Evolutionary conservation across 2,888 invertebrate genomes (phyloP), one percentile per base, ranked within the genome.

Genomic region (Eilema griseolum): DNA sequence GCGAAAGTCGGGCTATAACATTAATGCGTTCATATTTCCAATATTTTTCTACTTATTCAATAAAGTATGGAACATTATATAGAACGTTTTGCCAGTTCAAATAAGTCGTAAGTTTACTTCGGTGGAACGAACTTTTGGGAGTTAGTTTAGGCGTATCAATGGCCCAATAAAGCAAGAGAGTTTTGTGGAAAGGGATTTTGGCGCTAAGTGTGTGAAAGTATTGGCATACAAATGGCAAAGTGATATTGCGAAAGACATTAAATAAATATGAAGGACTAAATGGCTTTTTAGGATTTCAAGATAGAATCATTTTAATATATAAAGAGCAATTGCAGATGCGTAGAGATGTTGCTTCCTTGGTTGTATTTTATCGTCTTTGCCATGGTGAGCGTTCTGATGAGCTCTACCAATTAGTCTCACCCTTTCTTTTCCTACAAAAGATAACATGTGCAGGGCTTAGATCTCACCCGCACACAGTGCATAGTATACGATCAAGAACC

Each of bases 1-100:
- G 37, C 41, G 37, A 77, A 75, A 72, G 65, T 75, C 63, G 62
- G 46, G 67, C 57, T 67, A 77, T 72, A 65, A 75, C 63, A 80
- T 73, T 65, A 76, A 80, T 75, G 67, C 56, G n/a, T 52, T 31
- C 37, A 31, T 71, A 56, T 65, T 63, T 31, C 66, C 69, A 68
- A 69, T 77, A 77, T 77, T 81, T 77, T 33, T 79, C 71, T 81
- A 77, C 73, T 79, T 77, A 77, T 61, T 73, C 70, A 75, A 83
- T 81, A 83, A 83, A 79, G 75, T 77, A 83, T 72, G 73, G 69
- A 74, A 83, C 80, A 74, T 82, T 74, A 83, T 75, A 77, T 72
- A 12, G 52, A 74, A 61, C 73, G 70, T 64, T 83, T 71, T 70
- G 68, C 65, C 37, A 66, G 82, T 73, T 83, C 68, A 74, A 74